Conservation (phyloP, 1,140 invertebrate species). For the Metopolophium dirhodum region DNA sequence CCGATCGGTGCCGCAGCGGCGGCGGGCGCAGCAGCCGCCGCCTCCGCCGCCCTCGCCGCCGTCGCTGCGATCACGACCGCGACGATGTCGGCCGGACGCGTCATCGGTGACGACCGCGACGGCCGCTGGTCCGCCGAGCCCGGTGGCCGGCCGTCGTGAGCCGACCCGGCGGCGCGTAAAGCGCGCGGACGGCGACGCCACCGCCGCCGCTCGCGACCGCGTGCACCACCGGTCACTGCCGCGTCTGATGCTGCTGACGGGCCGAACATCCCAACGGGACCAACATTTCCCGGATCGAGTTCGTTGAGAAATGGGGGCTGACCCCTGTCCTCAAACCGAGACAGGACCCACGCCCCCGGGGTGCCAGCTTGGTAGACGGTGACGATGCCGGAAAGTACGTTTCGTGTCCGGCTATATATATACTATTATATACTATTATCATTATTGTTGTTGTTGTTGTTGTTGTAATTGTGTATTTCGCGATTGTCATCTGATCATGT, state of each 20-base stretch:
- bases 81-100: not conserved
- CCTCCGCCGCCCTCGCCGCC: too few relatives aligned
- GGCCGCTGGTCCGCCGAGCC: constrained; percentile 37
- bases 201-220: constrained; percentile 41
- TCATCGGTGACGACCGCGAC: constrained; percentile 16
- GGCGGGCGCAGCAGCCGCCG: not conserved
- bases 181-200: constrained; percentile 34
- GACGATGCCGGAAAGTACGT: constrained; percentile 56
- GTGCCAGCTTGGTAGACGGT: constrained; percentile 60
- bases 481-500: not conserved
- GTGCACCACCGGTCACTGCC: constrained; percentile 39
- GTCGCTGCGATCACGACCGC: not conserved
- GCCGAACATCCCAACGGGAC: constrained; percentile 66
- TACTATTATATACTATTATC: not conserved
- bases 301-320: constrained; percentile 94
- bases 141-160: constrained; percentile 41
- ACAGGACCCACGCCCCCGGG: constrained; percentile 84
- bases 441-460: not conserved
- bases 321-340: constrained; percentile 92
- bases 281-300: constrained; percentile 95
- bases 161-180: not conserved
- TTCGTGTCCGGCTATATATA: not conserved
- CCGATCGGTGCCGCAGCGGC: not conserved
- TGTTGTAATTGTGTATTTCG: not conserved
- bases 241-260: constrained; percentile 61